Evolutionary conservation across 2,797 vertebrate species (phyloP).

Genomic region (Lacerta viridis): DNA sequence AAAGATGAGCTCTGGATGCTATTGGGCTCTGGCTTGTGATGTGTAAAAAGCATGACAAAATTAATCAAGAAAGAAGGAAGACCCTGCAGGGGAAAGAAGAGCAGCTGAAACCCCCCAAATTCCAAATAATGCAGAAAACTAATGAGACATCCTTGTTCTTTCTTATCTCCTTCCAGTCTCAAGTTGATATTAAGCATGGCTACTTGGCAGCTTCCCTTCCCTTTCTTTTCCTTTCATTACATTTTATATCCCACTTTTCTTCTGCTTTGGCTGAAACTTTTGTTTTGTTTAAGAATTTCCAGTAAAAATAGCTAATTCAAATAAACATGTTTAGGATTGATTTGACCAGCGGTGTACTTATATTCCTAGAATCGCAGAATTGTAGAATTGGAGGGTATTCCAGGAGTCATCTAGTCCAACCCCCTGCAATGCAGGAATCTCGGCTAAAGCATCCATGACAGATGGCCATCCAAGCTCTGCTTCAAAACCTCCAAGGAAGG

Average conservation of each 20-base stretch:
- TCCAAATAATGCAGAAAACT: too few relatives aligned
- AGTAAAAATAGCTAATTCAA: neutral
- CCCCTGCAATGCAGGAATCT: too few relatives aligned
- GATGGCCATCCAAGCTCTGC: too few relatives aligned
- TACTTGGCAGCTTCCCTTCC: neutral
- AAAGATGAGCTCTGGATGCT: neutral
- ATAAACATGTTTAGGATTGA: neutral
- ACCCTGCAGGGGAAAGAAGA: too few relatives aligned
- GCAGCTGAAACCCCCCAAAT: too few relatives aligned
- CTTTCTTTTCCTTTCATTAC: neutral
- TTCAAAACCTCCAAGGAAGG: too few relatives aligned
- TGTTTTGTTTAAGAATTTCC: neutral
- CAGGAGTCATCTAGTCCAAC: too few relatives aligned
- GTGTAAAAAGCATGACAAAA: neutral
- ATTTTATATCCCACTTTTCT: neutral
- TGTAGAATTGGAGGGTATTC: too few relatives aligned
- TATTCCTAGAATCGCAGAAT: too few relatives aligned
- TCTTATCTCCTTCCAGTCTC: neutral
- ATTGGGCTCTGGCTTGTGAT: neutral
- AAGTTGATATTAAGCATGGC: neutral
- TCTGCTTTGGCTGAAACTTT: neutral
- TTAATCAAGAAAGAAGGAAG: too few relatives aligned
- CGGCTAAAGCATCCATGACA: too few relatives aligned
- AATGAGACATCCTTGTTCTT: neutral
- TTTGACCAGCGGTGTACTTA: neutral